Evolutionary conservation across 2,113 vertebrate species (phyloP).

Genomic region (Acanthisitta chloris): DNA sequence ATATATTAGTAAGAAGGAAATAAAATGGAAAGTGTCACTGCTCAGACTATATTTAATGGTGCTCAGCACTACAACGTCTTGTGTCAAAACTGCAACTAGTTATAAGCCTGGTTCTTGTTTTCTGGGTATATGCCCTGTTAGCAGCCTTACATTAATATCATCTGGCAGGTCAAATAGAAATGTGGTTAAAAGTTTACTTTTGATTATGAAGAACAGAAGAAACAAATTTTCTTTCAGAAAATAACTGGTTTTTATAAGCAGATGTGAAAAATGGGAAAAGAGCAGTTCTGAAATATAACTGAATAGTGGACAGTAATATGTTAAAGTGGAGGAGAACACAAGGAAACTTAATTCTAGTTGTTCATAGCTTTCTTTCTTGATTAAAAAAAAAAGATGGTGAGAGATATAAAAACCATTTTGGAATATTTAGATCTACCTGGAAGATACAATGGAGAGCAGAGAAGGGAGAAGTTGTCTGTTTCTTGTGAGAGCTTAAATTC

Average conservation of each 20-base stretch:
- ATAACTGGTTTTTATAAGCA: not conserved
- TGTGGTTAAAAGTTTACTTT: not conserved
- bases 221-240: not conserved
- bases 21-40: constrained; percentile 11
- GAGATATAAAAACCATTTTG: not conserved
- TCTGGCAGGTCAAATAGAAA: not conserved
- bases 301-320: not conserved
- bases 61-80: not conserved
- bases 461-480: not conserved
- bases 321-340: not conserved
- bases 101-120: not conserved
- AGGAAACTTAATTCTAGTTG: not conserved
- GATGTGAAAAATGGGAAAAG: not conserved
- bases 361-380: not conserved
- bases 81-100: constrained; percentile 3
- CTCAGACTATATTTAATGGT: constrained; percentile 25
- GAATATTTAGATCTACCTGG: not conserved
- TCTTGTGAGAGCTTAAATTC: not conserved
- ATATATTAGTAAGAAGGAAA: not conserved
- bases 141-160: not conserved
- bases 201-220: not conserved
- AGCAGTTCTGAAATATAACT: not conserved
- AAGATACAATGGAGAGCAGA: not conserved
- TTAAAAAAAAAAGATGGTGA: too few relatives aligned
- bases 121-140: not conserved